phyloP scores from a whole-genome alignment of 2,797 vertebrate species.

The Pangasius djambal region DNA sequence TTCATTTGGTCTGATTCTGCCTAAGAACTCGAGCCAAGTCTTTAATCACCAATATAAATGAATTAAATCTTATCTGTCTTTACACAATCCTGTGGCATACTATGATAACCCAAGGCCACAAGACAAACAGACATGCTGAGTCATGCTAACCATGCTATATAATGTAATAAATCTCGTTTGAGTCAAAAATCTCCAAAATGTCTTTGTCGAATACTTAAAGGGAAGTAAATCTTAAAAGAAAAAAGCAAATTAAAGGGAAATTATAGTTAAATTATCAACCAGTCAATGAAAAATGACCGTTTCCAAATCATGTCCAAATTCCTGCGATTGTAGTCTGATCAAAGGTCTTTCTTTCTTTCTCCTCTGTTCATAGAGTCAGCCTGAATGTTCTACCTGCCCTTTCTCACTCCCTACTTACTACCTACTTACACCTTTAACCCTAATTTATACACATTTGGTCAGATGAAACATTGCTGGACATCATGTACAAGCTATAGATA shows the following conservation, averaged over 20 bases:
- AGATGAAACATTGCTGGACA: not conserved
- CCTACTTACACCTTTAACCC: not conserved
- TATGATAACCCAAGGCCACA: conserved; percentile 11
- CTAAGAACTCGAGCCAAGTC: not conserved
- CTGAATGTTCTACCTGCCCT: not conserved
- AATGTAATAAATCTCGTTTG: not conserved
- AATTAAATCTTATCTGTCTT: conserved; percentile 21
- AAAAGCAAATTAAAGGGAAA: not conserved
- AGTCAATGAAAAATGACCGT: not conserved
- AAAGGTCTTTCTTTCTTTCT: not conserved
- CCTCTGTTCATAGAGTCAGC: not conserved
- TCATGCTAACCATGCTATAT: not conserved
- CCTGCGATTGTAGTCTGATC: not conserved
- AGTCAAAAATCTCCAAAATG: not conserved
- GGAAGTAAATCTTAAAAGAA: not conserved
- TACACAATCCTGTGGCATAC: conserved; percentile 10
- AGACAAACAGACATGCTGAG: not conserved
- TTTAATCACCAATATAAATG: not conserved
- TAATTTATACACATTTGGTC: not conserved
- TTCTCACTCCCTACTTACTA: not conserved
- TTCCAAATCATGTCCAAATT: not conserved
- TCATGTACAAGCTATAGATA: not conserved
- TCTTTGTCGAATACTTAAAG: not conserved
- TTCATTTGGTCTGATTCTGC: conserved; percentile 3
- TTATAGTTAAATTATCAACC: not conserved